These are phyloP conservation scores for Zoroaster sp. DNA, from an alignment of 53 echinoderm and acorn worm species.

Conservation along the genomic window DNA sequence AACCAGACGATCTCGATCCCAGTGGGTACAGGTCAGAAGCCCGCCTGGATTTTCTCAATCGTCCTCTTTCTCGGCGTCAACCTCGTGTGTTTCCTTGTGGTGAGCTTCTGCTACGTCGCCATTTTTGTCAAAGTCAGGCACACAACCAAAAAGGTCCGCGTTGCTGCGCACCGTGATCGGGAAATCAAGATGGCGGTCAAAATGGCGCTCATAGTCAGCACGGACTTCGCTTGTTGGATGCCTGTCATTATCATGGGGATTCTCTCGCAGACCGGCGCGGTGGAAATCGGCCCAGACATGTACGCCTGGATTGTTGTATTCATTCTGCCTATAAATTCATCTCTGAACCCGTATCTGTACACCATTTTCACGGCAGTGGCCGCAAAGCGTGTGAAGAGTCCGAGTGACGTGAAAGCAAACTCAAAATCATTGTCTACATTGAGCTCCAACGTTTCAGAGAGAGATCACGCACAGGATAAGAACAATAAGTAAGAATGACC, in stretches of 20 bases:
- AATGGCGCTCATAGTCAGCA: background rate
- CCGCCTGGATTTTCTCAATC: background rate
- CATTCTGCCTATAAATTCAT: background rate
- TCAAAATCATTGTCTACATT: background rate
- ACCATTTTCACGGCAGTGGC: background rate
- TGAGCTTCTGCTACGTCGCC: background rate
- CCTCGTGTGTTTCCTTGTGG: background rate
- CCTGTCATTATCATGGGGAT: conserved; percentile 15
- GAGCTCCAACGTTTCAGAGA: background rate
- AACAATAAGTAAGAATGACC: too few relatives aligned
- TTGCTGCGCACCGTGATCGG: background rate
- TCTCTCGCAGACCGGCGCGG: background rate
- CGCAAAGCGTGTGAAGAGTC: background rate
- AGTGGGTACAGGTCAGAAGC: background rate
- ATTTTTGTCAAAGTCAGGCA: background rate
- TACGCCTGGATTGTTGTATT: background rate
- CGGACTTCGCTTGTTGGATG: conserved; percentile 14
- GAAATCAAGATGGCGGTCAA: background rate
- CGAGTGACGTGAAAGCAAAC: background rate
- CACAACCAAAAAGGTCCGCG: background rate
- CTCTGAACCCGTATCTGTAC: background rate
- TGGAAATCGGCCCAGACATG: background rate
- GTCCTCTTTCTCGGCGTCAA: conserved; percentile 6
- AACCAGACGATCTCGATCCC: background rate
- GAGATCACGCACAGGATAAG: too few relatives aligned